Base-by-base conservation (phyloP, 2,797 vertebrate species). In the Acanthurus lineatus region DNA sequence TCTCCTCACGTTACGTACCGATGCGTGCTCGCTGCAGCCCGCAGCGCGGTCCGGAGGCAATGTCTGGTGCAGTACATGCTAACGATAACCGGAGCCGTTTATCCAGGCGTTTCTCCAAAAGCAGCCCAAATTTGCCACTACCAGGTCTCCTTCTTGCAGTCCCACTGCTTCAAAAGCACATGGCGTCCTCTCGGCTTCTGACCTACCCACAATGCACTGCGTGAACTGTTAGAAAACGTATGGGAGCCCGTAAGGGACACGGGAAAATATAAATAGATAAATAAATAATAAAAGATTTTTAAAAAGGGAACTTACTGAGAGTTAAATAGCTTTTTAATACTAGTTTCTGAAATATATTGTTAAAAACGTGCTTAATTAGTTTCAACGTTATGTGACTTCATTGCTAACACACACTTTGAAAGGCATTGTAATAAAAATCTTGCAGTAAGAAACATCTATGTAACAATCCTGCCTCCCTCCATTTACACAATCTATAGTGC, bases 151-250 rank as follows among this genome's bases (percentile, higher is more conserved):
- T 67, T 61, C 38, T 42, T 32, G 42, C 2, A 53, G 40, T 3
- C 6, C 32, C 44, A 44, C 81, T 71, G 59, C 17, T 42, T 93
- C 91, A 94, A 77, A 89, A 94, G 94, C 96, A 96, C 96, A 96
- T 96, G 95, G 94, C 94, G 94, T 92, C 94, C 93, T 82, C 76
- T 73, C 70, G 19, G 52, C 77, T 67, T 58, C 92, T 95, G 95
- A 95, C 95, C 94, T 95, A 95, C 95, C 95, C 95, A 91, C 80
- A 91, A 93, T 93, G 86, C 95, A 92, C 1, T 35, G 74, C 89
- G 73, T 65, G 77, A 85, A 84, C 76, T 64, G 59, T 44, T 57
- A 45, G 28, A 42, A 71, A 28, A 48, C 0, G 47, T 82, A 94
- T 62, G 79, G 93, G 0, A 25, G 59, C 57, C n/a, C 16, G 5